Base-by-base conservation (phyloP, 2,797 vertebrate genomes). In the Eospalax fontanierii region DNA sequence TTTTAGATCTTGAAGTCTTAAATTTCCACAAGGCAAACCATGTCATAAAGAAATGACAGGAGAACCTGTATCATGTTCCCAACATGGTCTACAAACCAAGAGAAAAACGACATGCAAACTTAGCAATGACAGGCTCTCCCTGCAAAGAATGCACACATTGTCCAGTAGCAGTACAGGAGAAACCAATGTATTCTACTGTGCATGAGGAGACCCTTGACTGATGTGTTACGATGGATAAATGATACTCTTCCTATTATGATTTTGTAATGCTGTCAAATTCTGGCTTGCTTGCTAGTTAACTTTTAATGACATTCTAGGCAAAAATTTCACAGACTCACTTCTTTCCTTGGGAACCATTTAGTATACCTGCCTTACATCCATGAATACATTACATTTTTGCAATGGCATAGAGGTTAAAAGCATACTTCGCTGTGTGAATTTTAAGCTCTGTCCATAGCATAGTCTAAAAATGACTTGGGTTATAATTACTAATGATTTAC, bases 21-120 rank as follows among this genome's bases (percentile, higher is more conserved):
- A 90, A 92, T 95, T 93, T 92, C 86, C 78, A 91, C 76, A 68
- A 83, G 85, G 95, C 84, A 95, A 94, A 88, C 54, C 90, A 83
- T 75, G 70, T 91, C 93, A 94, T 18, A 93, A 10, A 43, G 66
- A 96, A 93, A 91, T 66, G 76, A 91, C 30, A 87, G 88, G 90
- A 96, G 94, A 97, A 94, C 85, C 89, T 90, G 78, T 86, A 94
- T 91, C 46, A 0, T 76, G 79, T 96, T 95, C 78, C 78, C 93
- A 97, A 93, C n/a, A 43, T 63, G 76, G 89, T 92, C 40, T 97
- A 89, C 81, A 95, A 89, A 96, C 66, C 89, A 96, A 54, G 46
- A 14, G 63, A 50, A 87, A 82, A 88, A 87, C 68, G 59, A 75
- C 38, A 95, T 95, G 96, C 94, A 95, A 91, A 96, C 75, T 54